Percentiles rank a stretch among this genome's conserved stretches.
These are phyloP conservation scores for Pocillopora grandis DNA, from an alignment of 92 coral and sea anemone species.

Conservation along the genomic window DNA sequence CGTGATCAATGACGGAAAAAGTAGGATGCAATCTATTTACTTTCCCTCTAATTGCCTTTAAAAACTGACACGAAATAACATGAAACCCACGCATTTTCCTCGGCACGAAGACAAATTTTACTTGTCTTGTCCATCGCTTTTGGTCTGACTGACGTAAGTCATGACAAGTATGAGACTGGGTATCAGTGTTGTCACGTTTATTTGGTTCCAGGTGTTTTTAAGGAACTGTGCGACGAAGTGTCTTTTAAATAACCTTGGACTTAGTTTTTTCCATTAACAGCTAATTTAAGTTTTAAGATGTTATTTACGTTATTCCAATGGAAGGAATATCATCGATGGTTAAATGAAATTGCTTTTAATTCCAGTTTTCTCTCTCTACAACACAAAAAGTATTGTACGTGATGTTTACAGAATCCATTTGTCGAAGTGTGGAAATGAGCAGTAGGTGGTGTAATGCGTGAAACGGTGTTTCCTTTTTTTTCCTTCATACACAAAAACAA, in stretches of 20 bases:
- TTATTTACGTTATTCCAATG: too few species aligned
- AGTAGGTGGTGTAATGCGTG: not conserved
- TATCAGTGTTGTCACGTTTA: too few species aligned
- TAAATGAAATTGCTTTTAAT: too few species aligned
- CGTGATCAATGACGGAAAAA: too few species aligned
- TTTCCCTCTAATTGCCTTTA: not conserved
- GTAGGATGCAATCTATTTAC: not conserved
- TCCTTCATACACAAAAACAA: not conserved
- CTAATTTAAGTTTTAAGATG: too few species aligned
- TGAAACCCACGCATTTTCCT: not conserved
- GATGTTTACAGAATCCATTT: not conserved
- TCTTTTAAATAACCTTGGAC: too few species aligned
- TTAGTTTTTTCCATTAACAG: too few species aligned
- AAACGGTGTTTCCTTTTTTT: not conserved
- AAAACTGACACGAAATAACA: not conserved
- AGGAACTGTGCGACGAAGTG: too few species aligned
- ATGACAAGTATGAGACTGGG: too few species aligned
- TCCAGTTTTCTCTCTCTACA: not conserved
- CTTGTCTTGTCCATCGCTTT: not conserved
- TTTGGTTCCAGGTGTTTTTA: too few species aligned
- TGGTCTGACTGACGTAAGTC: too few species aligned
- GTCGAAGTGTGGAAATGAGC: constrained; percentile 1
- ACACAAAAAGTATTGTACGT: not conserved
- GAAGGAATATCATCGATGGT: too few species aligned
- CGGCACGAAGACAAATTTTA: not conserved